These are phyloP conservation scores for Eulacestoma nigropectus DNA, from an alignment of 2,113 vertebrate genomes.

Conservation along the genomic window DNA sequence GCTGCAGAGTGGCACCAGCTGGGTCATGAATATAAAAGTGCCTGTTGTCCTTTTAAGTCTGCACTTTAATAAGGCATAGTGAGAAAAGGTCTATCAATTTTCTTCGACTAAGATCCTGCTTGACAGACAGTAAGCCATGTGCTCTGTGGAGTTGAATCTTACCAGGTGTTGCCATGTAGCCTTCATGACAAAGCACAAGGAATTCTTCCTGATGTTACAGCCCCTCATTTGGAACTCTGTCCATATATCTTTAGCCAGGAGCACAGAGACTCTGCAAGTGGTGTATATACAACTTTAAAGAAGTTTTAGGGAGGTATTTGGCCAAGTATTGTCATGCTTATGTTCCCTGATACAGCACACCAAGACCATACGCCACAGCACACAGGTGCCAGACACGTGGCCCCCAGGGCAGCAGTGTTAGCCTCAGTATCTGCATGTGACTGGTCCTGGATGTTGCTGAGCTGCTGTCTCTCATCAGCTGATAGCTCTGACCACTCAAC, in stretches of 20 bases:
- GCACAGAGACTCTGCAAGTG: background rate
- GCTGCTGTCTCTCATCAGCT: background rate
- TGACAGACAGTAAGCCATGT: background rate
- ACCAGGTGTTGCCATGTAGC: background rate
- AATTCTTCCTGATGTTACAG: background rate
- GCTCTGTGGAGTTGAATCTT: background rate
- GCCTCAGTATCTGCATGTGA: background rate
- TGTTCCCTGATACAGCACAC: background rate
- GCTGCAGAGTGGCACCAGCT: background rate
- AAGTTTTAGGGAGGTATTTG: background rate
- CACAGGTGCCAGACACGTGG: background rate
- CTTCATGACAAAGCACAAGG: background rate
- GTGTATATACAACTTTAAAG: background rate
- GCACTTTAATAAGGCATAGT: background rate
- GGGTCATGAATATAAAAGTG: background rate
- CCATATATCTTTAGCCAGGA: background rate
- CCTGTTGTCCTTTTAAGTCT: background rate
- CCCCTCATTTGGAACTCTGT: background rate
- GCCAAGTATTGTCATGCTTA: background rate
- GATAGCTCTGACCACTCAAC: background rate
- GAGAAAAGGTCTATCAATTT: background rate
- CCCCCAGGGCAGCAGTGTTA: background rate
- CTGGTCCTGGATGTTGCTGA: background rate
- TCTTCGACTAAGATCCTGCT: background rate
- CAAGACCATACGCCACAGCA: background rate